A percentile compares a stretch with the other conserved stretches of the same genome.
phyloP scores from a whole-genome alignment of 2,797 vertebrate species.

The Anguilla marmorata region DNA sequence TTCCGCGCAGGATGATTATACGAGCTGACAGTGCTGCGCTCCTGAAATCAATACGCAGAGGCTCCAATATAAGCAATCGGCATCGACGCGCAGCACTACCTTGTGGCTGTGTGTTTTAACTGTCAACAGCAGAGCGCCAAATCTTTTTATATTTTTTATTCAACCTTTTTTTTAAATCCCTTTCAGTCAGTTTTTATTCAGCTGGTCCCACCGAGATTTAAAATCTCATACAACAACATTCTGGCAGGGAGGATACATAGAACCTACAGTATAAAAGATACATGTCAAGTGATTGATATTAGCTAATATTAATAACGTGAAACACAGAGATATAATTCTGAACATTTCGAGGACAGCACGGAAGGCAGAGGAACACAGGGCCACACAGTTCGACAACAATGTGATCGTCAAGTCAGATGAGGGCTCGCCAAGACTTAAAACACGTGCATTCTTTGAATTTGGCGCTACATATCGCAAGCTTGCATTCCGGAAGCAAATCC shows the following conservation, averaged over 20 bases:
- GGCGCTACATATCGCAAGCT: not conserved
- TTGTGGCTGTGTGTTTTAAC: not conserved
- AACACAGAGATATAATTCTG: not conserved
- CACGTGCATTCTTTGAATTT: not conserved
- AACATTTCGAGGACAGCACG: too few species aligned
- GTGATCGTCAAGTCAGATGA: not conserved
- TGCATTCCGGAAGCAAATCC: not conserved
- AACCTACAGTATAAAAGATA: not conserved
- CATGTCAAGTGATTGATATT: not conserved
- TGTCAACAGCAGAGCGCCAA: not conserved
- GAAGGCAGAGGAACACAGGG: not conserved
- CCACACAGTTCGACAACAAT: not conserved
- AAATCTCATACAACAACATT: not conserved
- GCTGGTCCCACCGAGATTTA: not conserved
- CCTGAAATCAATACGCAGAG: not conserved
- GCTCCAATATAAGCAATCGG: not conserved
- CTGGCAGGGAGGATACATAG: not conserved
- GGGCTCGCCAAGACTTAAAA: not conserved
- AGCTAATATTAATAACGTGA: not conserved
- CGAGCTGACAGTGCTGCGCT: not conserved
- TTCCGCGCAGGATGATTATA: not conserved
- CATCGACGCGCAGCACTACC: not conserved
- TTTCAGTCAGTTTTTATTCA: not conserved
- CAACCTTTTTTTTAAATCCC: not conserved
- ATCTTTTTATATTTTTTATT: not conserved